Base-by-base conservation (phyloP, 2,888 invertebrate species). In the Nowickia ferox region DNA sequence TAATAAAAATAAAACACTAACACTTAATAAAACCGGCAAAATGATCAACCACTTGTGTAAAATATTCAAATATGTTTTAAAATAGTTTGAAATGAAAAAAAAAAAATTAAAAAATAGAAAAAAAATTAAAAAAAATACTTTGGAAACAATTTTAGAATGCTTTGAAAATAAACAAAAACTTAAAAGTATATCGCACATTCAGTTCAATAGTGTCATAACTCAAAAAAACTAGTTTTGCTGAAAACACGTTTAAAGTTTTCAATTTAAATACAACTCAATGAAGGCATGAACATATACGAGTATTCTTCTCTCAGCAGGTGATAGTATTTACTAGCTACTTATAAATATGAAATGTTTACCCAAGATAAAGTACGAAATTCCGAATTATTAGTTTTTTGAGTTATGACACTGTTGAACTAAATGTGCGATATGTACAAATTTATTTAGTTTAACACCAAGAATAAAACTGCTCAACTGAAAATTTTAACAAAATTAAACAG, bases 11-110 rank as follows among this genome's bases (percentile, higher is more conserved):
- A 65, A 74, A n/a, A 40, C 3, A 40, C 2, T 30, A 8, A 66
- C 72, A 71, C 66, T 9, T 19, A 69, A 61, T 55, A n/a, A 69
- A 78, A 57, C 76, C 72, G 77, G 82, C 82, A 78, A 72, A 71
- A 77, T 68, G 46, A 19, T 13, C 74, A 77, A 83, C 77, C 83
- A 83, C 83, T 78, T 83, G 77, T 59, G 44, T 72, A 30, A 83
- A 72, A 78, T 63, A 66, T 44, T 78, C 30, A 80, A 66, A 65
- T 57, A 55, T 9, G 51, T 51, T 59, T 72, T 72, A 40, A 9
- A 71, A 65, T 46, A 44, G 38, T 57, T 46, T 59, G 38, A 10
- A 61, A 17, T 48, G 6, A 42, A 17, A 59, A 59, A 9, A n/a
- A 61, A 61, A 38, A 2, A 9, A 4, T 30, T 0, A 38, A 30